Percentiles rank a stretch among this genome's conserved stretches.
These are phyloP conservation scores for Clamator glandarius DNA, from an alignment of 2,797 vertebrate genomes.

Conservation along the genomic window DNA sequence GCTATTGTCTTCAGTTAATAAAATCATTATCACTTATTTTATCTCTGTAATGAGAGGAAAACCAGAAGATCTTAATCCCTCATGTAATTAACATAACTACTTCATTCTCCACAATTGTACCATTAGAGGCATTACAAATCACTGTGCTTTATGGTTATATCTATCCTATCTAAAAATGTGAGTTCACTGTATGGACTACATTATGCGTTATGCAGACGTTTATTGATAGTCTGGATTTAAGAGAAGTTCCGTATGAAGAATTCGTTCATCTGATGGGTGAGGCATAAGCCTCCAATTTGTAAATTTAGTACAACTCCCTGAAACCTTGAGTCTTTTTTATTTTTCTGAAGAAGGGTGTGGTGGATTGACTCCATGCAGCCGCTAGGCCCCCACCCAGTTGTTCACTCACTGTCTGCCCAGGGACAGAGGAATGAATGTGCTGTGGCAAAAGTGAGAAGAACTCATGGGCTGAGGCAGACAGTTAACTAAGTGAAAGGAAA, in stretches of 20 bases:
- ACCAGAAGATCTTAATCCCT: not conserved
- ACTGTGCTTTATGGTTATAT: not conserved
- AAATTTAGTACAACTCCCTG: not conserved
- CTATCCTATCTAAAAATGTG: not conserved
- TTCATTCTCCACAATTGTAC: not conserved
- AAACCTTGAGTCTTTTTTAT: not conserved
- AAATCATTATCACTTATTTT: not conserved
- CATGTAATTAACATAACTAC: not conserved
- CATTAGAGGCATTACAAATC: not conserved
- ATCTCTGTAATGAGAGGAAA: not conserved
- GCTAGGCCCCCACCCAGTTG: not conserved
- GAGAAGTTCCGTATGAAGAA: not conserved
- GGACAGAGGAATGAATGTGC: not conserved
- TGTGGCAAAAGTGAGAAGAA: not conserved
- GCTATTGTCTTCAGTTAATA: not conserved
- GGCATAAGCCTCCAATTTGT: not conserved
- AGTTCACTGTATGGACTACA: not conserved
- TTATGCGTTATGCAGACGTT: not conserved
- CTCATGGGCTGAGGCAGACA: not conserved
- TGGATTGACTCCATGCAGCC: not conserved
- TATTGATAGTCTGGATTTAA: not conserved
- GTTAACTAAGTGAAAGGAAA: not conserved
- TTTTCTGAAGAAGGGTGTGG: not conserved
- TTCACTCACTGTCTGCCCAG: rapidly evolving
- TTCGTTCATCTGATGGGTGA: not conserved